A percentile compares a stretch with the other conserved stretches of the same genome.
phyloP scores from a whole-genome alignment of 2,888 invertebrate species.

The Drosophila fulvimacula region DNA sequence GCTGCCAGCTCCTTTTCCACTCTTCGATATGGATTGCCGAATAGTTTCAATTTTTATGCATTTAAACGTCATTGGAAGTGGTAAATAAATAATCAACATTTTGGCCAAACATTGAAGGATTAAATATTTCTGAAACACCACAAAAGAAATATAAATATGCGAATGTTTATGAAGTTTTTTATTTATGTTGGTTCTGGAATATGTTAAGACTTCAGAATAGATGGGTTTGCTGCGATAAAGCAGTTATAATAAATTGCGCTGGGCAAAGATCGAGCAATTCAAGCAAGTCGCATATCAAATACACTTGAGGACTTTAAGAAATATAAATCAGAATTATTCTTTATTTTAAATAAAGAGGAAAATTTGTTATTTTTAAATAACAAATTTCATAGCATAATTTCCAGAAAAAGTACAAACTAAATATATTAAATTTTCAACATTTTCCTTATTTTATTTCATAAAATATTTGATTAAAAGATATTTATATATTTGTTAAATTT shows the following conservation, averaged over 20 bases:
- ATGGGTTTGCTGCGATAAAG: slow-evolving; percentile 54
- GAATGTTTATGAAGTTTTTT: neutral
- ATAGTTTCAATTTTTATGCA: slow-evolving; percentile 4
- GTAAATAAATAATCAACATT: neutral
- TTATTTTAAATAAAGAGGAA: too few species aligned
- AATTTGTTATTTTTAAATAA: too few species aligned
- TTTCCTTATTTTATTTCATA: too few species aligned
- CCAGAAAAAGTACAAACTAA: too few species aligned
- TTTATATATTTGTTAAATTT: too few species aligned
- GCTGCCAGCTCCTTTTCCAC: slow-evolving; percentile 11
- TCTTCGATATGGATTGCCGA: neutral
- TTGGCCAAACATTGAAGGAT: neutral
- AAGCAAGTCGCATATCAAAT: neutral
- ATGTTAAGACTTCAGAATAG: slow-evolving; percentile 26
- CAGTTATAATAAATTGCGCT: slow-evolving; percentile 13
- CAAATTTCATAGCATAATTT: too few species aligned
- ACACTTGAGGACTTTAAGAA: neutral
- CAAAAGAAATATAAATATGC: neutral
- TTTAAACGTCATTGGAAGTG: neutral
- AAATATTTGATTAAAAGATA: too few species aligned
- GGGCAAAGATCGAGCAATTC: neutral
- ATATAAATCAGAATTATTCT: too few species aligned
- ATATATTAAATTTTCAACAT: too few species aligned
- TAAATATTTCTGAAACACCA: neutral
- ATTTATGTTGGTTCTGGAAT: neutral